Percentiles rank a stretch among this genome's conserved stretches.
These are phyloP conservation scores for Cryptocephalus primarius DNA, from an alignment of 2,888 invertebrate species.

Conservation along the genomic window DNA sequence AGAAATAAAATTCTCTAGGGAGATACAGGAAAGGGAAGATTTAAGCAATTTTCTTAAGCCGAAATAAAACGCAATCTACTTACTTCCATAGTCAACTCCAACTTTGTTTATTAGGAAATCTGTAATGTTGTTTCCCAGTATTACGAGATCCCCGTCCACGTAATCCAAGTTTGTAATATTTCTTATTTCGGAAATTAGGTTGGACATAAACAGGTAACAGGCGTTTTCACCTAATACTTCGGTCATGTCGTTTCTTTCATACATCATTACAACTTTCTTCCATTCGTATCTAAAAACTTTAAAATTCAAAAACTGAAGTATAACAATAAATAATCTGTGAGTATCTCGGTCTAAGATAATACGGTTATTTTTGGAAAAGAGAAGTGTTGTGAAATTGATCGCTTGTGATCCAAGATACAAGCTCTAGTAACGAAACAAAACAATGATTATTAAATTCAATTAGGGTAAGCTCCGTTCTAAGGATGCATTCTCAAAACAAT, in stretches of 20 bases:
- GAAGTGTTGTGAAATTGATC: too few species aligned
- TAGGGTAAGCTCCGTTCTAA: too few species aligned
- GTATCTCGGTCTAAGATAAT: too few species aligned
- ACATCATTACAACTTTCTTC: conserved; percentile 61
- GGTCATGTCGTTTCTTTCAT: conserved; percentile 60
- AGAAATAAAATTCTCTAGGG: background rate
- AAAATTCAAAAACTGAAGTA: conserved; percentile 2
- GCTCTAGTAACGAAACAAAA: too few species aligned
- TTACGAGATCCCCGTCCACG: conserved; percentile 50
- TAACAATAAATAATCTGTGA: too few species aligned
- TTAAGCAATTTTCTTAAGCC: background rate
- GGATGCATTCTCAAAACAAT: too few species aligned
- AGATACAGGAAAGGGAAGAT: background rate
- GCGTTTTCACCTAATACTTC: conserved; percentile 58
- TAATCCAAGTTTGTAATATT: conserved; percentile 36
- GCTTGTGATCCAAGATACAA: too few species aligned
- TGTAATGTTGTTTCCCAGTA: conserved; percentile 42
- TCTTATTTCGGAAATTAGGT: conserved; percentile 51
- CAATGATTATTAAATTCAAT: too few species aligned
- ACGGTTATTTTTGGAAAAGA: too few species aligned
- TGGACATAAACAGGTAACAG: conserved; percentile 66
- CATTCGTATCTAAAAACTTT: conserved; percentile 52
- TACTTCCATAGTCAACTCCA: conserved; percentile 60
- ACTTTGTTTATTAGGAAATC: conserved; percentile 55
- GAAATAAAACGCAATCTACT: conserved; percentile 32